Base-by-base conservation (phyloP, 2,888 invertebrate species). In the Chrysina gloriosa region DNA sequence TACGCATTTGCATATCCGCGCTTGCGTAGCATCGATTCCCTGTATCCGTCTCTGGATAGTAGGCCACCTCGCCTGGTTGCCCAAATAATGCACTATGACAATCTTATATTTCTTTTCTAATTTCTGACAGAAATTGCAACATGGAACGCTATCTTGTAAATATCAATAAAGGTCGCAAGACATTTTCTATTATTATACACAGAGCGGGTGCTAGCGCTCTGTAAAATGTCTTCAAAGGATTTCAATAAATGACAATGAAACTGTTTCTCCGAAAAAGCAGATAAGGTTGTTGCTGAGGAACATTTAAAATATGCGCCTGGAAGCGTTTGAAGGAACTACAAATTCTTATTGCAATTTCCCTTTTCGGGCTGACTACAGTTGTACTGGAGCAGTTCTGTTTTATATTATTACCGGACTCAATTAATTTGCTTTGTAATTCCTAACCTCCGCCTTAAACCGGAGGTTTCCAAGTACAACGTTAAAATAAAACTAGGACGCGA, bases 371-470 rank as follows among this genome's bases (percentile, higher is more conserved):
- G 48, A 14, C 42, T 34, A 42, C 42, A 65, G 65, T 52, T 52
- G 52, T 65, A 52, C 36, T 52, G 39, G 16, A 39, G 65, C 50
- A 36, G 27, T 52, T 50, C 25, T 21, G 42, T 65, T 52, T 65
- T 65, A 52, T 65, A 52, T 50, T 50, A 52, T 65, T 29, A 16
- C 52, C 39, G 39, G 50, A 31, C 52, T 65, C 65, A 65, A 52
- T 65, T 65, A 65, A 65, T 65, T 65, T 65, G 29, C 65, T 65
- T 39, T n/a, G 50, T 50, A 65, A 50, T 65, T 50, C 65, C 36
- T 65, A 50, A 65, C 65, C 52, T 65, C 52, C 50, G 52, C 39
- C 65, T 65, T 65, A 50, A 65, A 65, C 48, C 50, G 50, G 65
- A 61, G 58, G 58, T 50, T 65, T 64, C n/a, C 52, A 65, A 65